Percentiles rank a stretch among this genome's conserved stretches.
phyloP scores from a whole-genome alignment of 2,113 vertebrate genomes.

The Montifringilla adamsi region DNA sequence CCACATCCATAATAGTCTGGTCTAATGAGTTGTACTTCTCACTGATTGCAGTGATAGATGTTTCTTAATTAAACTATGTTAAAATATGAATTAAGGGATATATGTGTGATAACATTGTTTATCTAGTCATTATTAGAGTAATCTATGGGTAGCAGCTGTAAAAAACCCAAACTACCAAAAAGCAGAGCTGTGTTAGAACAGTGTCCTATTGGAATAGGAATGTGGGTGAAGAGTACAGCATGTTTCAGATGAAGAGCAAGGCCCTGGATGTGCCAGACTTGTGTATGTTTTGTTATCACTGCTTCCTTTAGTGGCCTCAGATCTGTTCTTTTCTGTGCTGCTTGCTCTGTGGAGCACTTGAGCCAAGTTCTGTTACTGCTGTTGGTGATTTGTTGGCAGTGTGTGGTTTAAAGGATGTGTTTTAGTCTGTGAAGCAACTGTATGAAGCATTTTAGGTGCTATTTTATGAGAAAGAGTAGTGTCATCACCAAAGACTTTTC shows the following conservation, averaged over 20 bases:
- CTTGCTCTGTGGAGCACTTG: not conserved
- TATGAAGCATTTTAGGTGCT: not conserved
- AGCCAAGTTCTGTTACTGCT: not conserved
- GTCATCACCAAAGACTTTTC: not conserved
- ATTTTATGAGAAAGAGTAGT: not conserved
- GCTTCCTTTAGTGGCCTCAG: not conserved
- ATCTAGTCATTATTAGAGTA: not conserved
- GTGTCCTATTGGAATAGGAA: not conserved
- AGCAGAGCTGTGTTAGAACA: not conserved
- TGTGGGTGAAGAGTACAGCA: not conserved
- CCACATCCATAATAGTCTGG: not conserved
- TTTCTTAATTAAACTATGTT: constrained; percentile 13
- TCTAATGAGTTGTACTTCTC: constrained; percentile 31
- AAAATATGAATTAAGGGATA: constrained; percentile 2
- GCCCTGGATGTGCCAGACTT: not conserved
- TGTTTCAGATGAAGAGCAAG: not conserved
- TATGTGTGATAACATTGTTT: not conserved
- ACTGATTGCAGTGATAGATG: constrained; percentile 5
- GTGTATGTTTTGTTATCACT: not conserved
- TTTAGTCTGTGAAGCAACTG: not conserved
- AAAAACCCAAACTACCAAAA: not conserved
- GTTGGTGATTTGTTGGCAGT: not conserved
- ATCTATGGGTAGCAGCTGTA: not conserved
- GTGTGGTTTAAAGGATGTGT: not conserved
- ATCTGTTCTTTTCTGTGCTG: not conserved